Evolutionary conservation across 2,113 vertebrate genomes (phyloP).

Genomic region (Corythoichthys intestinalis): DNA sequence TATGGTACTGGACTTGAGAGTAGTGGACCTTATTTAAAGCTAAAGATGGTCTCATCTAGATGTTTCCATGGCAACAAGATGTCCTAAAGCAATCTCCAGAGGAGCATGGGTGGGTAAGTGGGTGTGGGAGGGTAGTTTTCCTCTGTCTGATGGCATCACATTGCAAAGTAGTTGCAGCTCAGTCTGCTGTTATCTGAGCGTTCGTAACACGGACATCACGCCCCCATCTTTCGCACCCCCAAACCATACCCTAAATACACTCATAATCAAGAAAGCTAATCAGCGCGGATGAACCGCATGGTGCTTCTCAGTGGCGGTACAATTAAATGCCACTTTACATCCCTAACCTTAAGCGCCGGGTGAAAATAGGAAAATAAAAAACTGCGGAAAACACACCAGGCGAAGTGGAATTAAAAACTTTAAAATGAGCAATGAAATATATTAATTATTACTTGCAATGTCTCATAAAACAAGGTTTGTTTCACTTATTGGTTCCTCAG

Average conservation of each 20-base stretch:
- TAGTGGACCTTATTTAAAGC: constrained; percentile 33
- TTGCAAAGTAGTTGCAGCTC: constrained; percentile 32
- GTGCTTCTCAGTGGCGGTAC: constrained; percentile 33
- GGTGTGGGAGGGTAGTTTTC: background rate
- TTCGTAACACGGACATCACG: background rate
- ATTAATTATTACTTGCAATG: background rate
- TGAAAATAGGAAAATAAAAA: background rate
- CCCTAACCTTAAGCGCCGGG: background rate
- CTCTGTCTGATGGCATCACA: constrained; percentile 31
- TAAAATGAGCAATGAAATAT: background rate
- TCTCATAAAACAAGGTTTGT: background rate
- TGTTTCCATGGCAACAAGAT: constrained; percentile 60
- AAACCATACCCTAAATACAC: constrained; percentile 9
- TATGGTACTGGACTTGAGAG: constrained; percentile 22
- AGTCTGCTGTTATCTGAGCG: constrained; percentile 23
- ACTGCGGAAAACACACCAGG: background rate
- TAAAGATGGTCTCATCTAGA: constrained; percentile 32
- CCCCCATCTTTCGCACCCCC: background rate
- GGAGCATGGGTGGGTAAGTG: background rate
- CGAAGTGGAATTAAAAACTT: background rate
- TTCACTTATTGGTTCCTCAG: background rate
- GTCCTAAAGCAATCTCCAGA: constrained; percentile 41
- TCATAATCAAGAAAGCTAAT: constrained; percentile 52
- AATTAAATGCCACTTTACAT: constrained; percentile 33
- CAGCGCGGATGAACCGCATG: constrained; percentile 36